Base-by-base conservation (phyloP, 2,888 invertebrate species). In the Ichneumoninae sp. region DNA sequence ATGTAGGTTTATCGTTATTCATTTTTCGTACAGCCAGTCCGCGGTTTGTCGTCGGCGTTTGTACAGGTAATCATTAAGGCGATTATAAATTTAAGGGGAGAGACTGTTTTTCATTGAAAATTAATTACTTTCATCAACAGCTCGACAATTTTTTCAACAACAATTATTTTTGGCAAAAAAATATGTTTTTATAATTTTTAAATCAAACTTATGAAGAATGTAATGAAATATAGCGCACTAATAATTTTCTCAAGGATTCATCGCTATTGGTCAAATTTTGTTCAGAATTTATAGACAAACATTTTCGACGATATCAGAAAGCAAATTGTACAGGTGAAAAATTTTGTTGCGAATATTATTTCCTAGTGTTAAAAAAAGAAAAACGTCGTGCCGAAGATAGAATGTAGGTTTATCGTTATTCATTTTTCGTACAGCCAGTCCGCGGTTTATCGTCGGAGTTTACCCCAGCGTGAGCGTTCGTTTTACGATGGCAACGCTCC, bases 401-500 rank as follows among this genome's bases (percentile, higher is more conserved):
- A 73, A 74, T 76, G 75, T 76, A 80, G 83, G 75, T 83, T 81
- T 82, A 75, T 69, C 52, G 81, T 78, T 82, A 63, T 76, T 54
- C 63, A 76, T 69, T 83, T 83, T 80, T 82, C 73, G 71, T 73
- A 22, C 44, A 79, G 54, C 22, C 52, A 85, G 33, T 52, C 60
- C 40, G 80, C 73, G 75, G 82, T 83, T 85, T 80, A 83, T 80
- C 82, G 80, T 63, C 76, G 71, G 57, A 76, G 76, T 78, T 78
- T 73, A 83, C 44, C 76, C 63, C 63, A 3, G 79, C 80, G 82
- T 44, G 76, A 76, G 47, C 75, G 82, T 40, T 65, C 36, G 60
- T 83, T 85, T 85, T 85, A 85, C 83, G 85, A 85, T 83, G 79
- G 76, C 44, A 77, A 76, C 63, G 80, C 80, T 83, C 82, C 83